Evolutionary conservation across 2,797 vertebrate genomes (phyloP), one percentile per base, ranked within the genome.

Genomic region (Epinephelus malabaricus): DNA sequence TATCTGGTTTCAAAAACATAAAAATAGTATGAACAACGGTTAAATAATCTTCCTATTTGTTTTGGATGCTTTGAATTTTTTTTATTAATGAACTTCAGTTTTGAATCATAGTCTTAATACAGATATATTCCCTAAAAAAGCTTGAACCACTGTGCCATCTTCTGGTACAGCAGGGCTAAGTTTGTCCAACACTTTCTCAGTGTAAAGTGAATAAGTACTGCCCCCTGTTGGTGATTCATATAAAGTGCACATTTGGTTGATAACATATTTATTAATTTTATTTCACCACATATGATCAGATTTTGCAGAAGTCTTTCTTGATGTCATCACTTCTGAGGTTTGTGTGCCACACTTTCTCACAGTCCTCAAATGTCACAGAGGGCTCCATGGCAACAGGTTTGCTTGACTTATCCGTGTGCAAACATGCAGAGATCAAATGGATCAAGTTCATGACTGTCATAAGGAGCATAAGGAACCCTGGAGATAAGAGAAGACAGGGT

Each of bases 381-480:
- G 74, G 27, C 27, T 79, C 70, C 2, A 10, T 3, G 0, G 2
- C 51, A 38, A 6, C 30, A 34, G 74, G 40, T 8, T 49, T 73
- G 11, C 9, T 78, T 0, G 76, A 46, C 5, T 59, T 15, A 1
- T 81, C 55, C 2, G 3, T 40, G 68, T 43, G 45, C 70, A 86
- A 27, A 74, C 92, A 94, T 1, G 18, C 6, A 5, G 62, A 63
- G 12, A 92, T 43, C 66, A 91, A 17, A 34, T 89, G 82, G 58
- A 62, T 25, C 4, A 73, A 13, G 73, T 71, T 92, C 87, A 94
- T 51, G 71, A 78, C 2, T 43, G 90, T 92, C 53, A 87, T 78
- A 72, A 91, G 34, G 3, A 94, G 38, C 91, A 92, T 89, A 0
- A 94, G 69, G 58, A 72, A 70, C 2, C 92, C 91, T 94, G 2